Conservation (phyloP, 2,888 invertebrate genomes). For the Anthoptus insignis region DNA sequence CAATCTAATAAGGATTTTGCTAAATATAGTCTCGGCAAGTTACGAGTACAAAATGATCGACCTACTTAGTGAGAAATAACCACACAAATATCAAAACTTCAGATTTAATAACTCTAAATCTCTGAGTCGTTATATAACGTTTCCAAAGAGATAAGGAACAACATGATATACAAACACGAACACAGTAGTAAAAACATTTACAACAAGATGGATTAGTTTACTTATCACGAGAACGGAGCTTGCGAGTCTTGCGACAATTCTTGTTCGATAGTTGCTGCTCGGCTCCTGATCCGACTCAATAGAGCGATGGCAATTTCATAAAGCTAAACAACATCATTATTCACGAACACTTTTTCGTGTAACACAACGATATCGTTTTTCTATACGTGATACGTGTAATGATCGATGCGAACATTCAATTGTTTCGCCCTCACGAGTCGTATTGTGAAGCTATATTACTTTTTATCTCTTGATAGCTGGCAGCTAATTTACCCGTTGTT, state of each 20-base stretch:
- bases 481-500: conserved; percentile 81
- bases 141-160: conserved; percentile 40
- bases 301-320: conserved; percentile 16
- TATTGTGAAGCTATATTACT: conserved; percentile 62
- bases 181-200: conserved; percentile 20
- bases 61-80: background rate
- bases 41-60: no score
- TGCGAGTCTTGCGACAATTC: conserved; percentile 11
- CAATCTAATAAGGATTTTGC: no score
- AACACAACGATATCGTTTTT: conserved; percentile 33
- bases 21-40: no score
- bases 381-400: conserved; percentile 38
- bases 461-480: conserved; percentile 78
- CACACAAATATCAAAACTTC: background rate
- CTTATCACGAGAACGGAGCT: conserved; percentile 24
- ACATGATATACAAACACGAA: conserved; percentile 42
- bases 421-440: conserved; percentile 65
- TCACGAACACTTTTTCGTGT: conserved; percentile 27
- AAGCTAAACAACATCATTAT: conserved; percentile 19
- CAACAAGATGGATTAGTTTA: conserved; percentile 16
- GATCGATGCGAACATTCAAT: conserved; percentile 67
- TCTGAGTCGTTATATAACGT: conserved; percentile 14
- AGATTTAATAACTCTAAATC: background rate
- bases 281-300: conserved; percentile 3
- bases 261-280: background rate